A percentile compares a stretch with the other conserved stretches of the same genome.
Evolutionary conservation across 2,888 invertebrate species (phyloP).

Genomic region (Caenorhabditis afra): DNA sequence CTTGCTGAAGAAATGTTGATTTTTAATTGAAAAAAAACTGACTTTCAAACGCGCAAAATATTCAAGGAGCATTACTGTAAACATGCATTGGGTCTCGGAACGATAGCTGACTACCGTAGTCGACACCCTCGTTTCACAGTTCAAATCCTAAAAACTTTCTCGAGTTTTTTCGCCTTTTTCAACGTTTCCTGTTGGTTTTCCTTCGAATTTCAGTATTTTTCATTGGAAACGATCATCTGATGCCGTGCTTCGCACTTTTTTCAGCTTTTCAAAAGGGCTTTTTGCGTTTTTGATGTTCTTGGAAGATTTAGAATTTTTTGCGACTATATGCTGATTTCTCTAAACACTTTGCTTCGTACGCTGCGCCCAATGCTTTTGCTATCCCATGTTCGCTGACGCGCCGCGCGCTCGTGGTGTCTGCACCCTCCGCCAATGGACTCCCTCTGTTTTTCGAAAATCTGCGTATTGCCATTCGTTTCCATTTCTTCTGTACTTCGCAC

Average conservation of each 20-base stretch:
- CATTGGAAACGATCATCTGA: no score
- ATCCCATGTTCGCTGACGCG: conserved; percentile 11
- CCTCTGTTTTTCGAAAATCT: conserved; percentile 20
- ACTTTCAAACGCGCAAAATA: no score
- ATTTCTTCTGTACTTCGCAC: not conserved
- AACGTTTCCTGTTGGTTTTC: not conserved
- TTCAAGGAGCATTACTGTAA: conserved; percentile 19
- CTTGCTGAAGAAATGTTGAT: no score
- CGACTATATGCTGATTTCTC: no score
- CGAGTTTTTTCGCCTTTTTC: conserved; percentile 8
- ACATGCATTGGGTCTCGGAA: not conserved
- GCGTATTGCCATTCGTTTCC: conserved; percentile 12
- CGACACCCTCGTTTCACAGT: conserved; percentile 15
- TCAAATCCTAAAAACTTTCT: conserved; percentile 40
- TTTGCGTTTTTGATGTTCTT: no score
- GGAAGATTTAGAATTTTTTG: no score
- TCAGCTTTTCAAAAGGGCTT: no score
- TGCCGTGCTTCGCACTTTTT: no score
- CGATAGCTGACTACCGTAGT: conserved; percentile 1
- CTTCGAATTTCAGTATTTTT: not conserved
- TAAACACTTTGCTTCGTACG: no score
- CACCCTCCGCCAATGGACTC: not conserved
- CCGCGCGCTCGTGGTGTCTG: not conserved
- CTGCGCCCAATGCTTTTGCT: no score
- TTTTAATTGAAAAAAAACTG: no score